A percentile compares a stretch with the other conserved stretches of the same genome.
These are phyloP conservation scores for Ennomos erosarius DNA, from an alignment of 2,888 invertebrate species.

Conservation along the genomic window DNA sequence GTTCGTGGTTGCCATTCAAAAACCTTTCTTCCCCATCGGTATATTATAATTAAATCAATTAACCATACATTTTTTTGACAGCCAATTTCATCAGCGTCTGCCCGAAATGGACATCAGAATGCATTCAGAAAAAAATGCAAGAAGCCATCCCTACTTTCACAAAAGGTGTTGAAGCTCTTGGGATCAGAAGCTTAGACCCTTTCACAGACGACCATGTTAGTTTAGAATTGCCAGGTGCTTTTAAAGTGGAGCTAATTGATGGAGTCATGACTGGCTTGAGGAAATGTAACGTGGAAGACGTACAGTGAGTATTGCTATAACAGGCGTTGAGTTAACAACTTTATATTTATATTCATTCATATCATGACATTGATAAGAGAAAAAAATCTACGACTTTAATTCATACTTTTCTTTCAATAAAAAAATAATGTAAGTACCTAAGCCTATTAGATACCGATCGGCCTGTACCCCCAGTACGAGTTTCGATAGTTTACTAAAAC, in stretches of 20 bases:
- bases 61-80: constrained; percentile 34
- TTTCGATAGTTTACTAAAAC: no score
- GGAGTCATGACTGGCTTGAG: constrained; percentile 63
- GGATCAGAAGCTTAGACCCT: constrained; percentile 59
- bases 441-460: no score
- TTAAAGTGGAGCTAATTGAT: constrained; percentile 59
- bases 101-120: constrained; percentile 57
- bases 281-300: constrained; percentile 64
- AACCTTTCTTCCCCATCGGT: no score
- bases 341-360: no score
- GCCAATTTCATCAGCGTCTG: constrained; percentile 61
- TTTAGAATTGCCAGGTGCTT: constrained; percentile 59
- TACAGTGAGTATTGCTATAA: constrained; percentile 55
- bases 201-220: constrained; percentile 48
- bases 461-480: no score
- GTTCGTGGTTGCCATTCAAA: no score
- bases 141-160: constrained; percentile 59
- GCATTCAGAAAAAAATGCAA: constrained; percentile 60
- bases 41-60: no score
- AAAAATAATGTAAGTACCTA: no score
- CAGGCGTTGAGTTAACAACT: no score
- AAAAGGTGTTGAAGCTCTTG: constrained; percentile 63
- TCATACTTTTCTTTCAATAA: no score
- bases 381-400: no score
- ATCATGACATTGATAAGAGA: no score